These are phyloP conservation scores for Cyprinus carpio DNA, from an alignment of 2,113 vertebrate genomes.

Conservation along the genomic window DNA sequence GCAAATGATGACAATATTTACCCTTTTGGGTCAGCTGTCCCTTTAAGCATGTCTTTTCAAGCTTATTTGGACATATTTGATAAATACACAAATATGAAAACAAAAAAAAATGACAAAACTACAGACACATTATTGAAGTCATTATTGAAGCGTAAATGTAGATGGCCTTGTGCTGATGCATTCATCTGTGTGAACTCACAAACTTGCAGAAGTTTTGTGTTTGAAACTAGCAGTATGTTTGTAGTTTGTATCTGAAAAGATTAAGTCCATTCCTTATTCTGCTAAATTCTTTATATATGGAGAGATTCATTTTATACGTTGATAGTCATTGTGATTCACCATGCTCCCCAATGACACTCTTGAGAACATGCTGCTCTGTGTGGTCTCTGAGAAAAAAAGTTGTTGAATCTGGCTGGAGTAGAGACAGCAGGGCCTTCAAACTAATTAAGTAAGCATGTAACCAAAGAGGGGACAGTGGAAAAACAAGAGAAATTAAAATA, in stretches of 20 bases:
- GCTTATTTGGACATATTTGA: neutral
- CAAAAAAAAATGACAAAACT: neutral
- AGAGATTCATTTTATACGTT: too few species aligned
- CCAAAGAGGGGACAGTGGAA: conserved; percentile 31
- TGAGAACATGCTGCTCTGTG: conserved; percentile 2
- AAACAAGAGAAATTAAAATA: neutral
- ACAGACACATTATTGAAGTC: neutral
- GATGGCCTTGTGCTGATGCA: neutral
- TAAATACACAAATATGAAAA: neutral
- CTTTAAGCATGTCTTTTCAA: neutral
- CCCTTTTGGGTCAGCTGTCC: neutral
- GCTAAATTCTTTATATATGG: too few species aligned
- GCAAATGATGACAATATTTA: neutral
- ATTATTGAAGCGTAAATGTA: neutral
- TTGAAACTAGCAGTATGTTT: too few species aligned
- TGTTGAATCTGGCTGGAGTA: conserved; percentile 15
- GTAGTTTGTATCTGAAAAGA: too few species aligned
- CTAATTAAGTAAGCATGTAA: conserved; percentile 22
- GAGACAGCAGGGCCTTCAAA: neutral
- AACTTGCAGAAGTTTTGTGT: neutral
- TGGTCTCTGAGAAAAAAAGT: neutral
- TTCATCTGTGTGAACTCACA: neutral
- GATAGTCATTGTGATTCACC: too few species aligned
- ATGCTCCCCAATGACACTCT: too few species aligned
- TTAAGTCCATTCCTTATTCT: too few species aligned